phyloP scores from a whole-genome alignment of 2,888 invertebrate genomes.

The Drosophila dives region DNA sequence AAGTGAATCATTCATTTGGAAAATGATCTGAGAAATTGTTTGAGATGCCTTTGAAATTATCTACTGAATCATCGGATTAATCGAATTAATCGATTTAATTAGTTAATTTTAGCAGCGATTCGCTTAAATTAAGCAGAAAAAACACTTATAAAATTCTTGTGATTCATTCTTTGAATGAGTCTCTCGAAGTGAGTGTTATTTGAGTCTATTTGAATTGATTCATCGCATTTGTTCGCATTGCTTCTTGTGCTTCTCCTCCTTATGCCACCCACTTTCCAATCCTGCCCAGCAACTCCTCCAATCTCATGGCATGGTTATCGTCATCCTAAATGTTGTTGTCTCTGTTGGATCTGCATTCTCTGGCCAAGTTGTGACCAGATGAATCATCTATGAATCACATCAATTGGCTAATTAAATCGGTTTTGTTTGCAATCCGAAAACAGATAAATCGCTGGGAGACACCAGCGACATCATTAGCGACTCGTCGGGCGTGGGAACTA shows the following conservation, averaged over 20 bases:
- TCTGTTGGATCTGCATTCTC: conserved; percentile 11
- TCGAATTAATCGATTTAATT: not conserved
- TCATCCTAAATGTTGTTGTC: conserved; percentile 39
- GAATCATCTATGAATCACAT: not conserved
- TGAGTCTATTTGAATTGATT: not conserved
- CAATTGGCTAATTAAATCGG: not conserved
- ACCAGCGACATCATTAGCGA: conserved; percentile 96
- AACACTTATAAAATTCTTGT: not conserved
- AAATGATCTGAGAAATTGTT: not conserved
- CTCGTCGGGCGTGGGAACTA: conserved; percentile 96
- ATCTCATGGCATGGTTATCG: conserved; percentile 15
- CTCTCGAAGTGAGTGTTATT: conserved; percentile 1
- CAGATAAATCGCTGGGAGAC: conserved; percentile 96
- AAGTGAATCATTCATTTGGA: not conserved
- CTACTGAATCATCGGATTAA: not conserved
- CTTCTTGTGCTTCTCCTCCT: conserved; percentile 19
- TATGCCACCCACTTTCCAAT: not conserved
- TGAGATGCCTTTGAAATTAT: not conserved
- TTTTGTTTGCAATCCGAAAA: conserved; percentile 11
- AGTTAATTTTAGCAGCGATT: not conserved
- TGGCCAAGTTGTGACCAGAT: conserved; percentile 4
- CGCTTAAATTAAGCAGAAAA: not conserved
- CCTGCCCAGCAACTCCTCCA: conserved; percentile 5
- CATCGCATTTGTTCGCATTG: conserved; percentile 30
- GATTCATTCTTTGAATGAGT: not conserved